Evolutionary conservation across 2,797 vertebrate species (phyloP), one percentile per base, ranked within the genome.

Genomic region (Tadarida brasiliensis): DNA sequence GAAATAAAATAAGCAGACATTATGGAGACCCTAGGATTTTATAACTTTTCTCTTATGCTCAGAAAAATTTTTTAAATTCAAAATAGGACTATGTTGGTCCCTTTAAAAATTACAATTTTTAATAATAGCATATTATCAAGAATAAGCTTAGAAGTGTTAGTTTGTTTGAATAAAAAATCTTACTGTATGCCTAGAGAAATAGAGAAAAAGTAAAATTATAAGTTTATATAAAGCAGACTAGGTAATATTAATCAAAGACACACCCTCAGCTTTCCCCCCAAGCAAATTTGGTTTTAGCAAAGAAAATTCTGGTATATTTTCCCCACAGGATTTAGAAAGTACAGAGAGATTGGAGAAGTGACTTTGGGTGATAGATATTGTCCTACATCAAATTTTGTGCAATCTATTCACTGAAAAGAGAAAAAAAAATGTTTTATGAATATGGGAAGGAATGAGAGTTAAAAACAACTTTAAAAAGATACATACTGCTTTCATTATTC

Each of bases 381-480:
- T 30, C 15, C 11, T 44, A n/a, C 30, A 35, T 30, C 30, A 83
- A 49, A 39, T 78, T 65, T 67, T 68, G 7, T 67, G 0, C 9
- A 88, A 39, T 88, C 47, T 77, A 30, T 44, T 88, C 54, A 51
- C 9, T 26, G 26, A 89, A 77, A 91, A 85, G 39, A 81, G 12
- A 19, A 82, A 86, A 56, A 24, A 20, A 57, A 63, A 44, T 44
- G 39, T 44, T 44, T 44, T 51, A 63, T 54, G 26, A 74, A 82
- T 3, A 54, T 28, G 19, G 51, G 33, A 92, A 94, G 7, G 2
- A 86, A 49, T 16, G 24, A 90, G 10, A 61, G 49, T 77, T 26
- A 49, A 88, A 94, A 88, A n/a, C 19, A 90, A 10, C 44, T 94
- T 90, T 83, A 57, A 81, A 80, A 70, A 76, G 76, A 39, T 2